Evolutionary conservation across 2,797 vertebrate genomes (phyloP).

Genomic region (Anguilla pacifica): DNA sequence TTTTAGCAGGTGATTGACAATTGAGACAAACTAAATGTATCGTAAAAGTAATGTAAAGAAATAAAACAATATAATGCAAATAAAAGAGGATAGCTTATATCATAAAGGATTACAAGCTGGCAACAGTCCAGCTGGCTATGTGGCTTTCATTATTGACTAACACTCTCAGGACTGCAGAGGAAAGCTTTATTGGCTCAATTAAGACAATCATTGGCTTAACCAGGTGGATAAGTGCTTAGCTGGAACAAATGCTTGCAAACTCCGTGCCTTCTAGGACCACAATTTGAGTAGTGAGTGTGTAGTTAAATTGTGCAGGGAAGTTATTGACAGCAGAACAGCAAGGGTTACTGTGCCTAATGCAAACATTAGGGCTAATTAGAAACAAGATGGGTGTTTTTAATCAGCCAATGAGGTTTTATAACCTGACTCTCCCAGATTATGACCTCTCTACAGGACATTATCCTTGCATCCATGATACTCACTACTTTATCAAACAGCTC

Average conservation of each 20-base stretch:
- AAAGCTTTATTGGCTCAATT: conserved; percentile 1
- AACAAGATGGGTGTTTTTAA: background rate
- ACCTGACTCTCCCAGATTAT: background rate
- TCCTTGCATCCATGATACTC: background rate
- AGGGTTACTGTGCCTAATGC: background rate
- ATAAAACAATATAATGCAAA: background rate
- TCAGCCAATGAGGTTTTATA: conserved; percentile 7
- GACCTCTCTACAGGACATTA: background rate
- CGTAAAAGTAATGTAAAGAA: background rate
- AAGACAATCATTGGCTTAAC: conserved; percentile 9
- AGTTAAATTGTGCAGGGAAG: background rate
- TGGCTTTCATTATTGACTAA: background rate
- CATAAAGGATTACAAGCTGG: background rate
- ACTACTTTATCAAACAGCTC: background rate
- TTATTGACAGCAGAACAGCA: background rate
- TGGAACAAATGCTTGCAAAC: background rate
- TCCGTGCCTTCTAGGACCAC: background rate
- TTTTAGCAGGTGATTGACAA: too few species aligned
- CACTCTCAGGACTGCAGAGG: background rate
- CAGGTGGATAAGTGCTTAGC: background rate
- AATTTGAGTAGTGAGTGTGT: background rate
- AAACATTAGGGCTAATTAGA: background rate
- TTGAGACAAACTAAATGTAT: background rate
- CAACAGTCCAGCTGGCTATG: background rate
- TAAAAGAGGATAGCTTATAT: background rate